Evolutionary conservation across 2,888 invertebrate genomes (phyloP), one percentile per base, ranked within the genome.

Genomic region (Amaurobius ferox): DNA sequence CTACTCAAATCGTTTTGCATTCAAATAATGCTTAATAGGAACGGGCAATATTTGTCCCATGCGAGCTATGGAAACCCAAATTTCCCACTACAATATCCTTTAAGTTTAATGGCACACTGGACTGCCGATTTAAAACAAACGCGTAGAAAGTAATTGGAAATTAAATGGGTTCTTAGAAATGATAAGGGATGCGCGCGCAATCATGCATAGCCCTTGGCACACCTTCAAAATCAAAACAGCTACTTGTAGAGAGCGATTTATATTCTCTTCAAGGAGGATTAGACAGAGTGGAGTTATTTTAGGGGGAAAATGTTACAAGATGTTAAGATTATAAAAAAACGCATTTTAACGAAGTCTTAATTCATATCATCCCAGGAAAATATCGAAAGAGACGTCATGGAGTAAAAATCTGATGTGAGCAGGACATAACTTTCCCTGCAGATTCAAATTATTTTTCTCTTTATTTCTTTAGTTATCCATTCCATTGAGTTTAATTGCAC

Each of bases 181-280:
- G 66, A 66, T 66, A 66, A 23, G 35, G 1, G 32, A 66, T 66
- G 32, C 66, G 66, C 23, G 66, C 30, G 66, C 66, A 66, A 32
- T 35, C 32, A 66, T 32, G 66, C 23, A 11, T 32, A 19, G 35
- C 66, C 1, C 1, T 23, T 32, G 23, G 19, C n/a, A 29, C 66
- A 9, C 32, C 66, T 66, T 66, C 19, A 7, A 16, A 44, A 16
- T 2, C 16, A 2, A 44, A 44, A 16, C 44, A 35, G 9, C 44
- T 44, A 44, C 44, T 16, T 9, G 44, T 44, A 44, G 2, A 13
- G 44, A 13, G 2, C 44, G 29, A 64, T 64, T 13, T n/a, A n/a
- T 29, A 64, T 28, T 2, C 28, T 61, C 23, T 61, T 61, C 19
- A 61, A 2, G 61, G 11, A 9, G 61, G 28, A 61, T 16, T 26